Percentiles rank a stretch among this genome's conserved stretches.
phyloP scores from a whole-genome alignment of 2,888 invertebrate species.

The Nephrotoma flavescens region DNA sequence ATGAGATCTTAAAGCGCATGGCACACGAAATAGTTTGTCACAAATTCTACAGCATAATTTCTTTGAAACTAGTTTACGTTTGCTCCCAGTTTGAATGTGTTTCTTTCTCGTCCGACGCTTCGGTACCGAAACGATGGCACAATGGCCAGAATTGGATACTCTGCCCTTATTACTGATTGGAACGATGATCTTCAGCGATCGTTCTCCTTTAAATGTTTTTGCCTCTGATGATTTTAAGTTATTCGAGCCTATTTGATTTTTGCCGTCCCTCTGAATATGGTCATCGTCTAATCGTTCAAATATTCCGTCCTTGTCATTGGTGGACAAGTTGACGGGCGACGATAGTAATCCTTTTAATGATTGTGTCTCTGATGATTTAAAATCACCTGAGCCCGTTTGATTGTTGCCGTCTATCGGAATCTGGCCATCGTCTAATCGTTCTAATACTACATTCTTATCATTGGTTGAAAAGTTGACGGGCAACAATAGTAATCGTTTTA shows the following conservation, averaged over 20 bases:
- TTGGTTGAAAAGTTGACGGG: no score
- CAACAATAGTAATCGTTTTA: no score
- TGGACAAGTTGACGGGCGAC: no score
- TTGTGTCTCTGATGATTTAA: no score
- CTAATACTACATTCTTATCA: no score
- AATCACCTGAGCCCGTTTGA: no score
- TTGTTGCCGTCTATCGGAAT: no score
- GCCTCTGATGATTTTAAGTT: slow-evolving; percentile 17
- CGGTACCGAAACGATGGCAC: not conserved
- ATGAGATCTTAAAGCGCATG: slow-evolving; percentile 83
- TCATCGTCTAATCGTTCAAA: slow-evolving; percentile 12
- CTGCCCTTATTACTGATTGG: no score
- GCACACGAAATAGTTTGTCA: slow-evolving; percentile 84
- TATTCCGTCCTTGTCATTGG: slow-evolving; percentile 9
- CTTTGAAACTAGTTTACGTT: slow-evolving; percentile 44
- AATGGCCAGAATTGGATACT: slow-evolving; percentile 30
- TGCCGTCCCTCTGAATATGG: slow-evolving; percentile 11
- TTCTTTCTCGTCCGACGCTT: not conserved
- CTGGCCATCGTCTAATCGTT: no score
- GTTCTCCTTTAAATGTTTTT: no score
- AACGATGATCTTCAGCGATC: no score
- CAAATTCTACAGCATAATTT: slow-evolving; percentile 82
- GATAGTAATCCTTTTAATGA: no score
- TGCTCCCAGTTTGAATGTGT: slow-evolving; percentile 13
- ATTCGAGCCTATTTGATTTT: slow-evolving; percentile 43